Evolutionary conservation across 1,140 invertebrate species (phyloP), one percentile per base, ranked within the genome.

Genomic region (Geopemphigus sp.): DNA sequence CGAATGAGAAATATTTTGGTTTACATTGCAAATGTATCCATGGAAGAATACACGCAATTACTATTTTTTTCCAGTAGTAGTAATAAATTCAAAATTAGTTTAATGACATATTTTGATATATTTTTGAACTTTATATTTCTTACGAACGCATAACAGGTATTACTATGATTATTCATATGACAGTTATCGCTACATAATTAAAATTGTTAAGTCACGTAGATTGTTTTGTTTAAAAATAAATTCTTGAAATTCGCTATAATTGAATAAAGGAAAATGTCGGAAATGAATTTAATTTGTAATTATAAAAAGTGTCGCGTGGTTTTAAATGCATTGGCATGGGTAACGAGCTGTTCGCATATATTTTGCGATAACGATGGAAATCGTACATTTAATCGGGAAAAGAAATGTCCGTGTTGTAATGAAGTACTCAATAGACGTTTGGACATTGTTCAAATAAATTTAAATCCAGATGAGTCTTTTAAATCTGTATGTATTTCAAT

Each of bases 381-480:
- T 17, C 22, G 45, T 26, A 26, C 45, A 24, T 68, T 68, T 50
- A 68, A 26, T 50, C 64, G 14, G 8, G 64, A 68, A 22, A 68
- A 68, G 50, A 68, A 68, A 50, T 68, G 45, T 1, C 45, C 22
- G 0, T 50, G 45, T 10, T 50, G 64, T 50, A 50, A 68, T 50
- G 64, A 68, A 68, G 4, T 50, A 24, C 64, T 68, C 8, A 68
- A 50, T 26, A 68, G 39, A 68, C 39, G 22, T 1, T 50, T 50
- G 14, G 64, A 68, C 14, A 50, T 68, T 50, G 64, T 68, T 50
- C 45, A 68, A 39, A 26, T 50, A 26, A 68, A 68, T 22, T 50
- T 68, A 68, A 68, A 68, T 68, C 45, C 66, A 50, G 66, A 68
- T 8, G 66, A 68, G 19, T 68, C 22, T 68, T 68, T 50, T 68